Percentiles rank a stretch among this genome's conserved stretches.
These are phyloP conservation scores for Penaeus monodon DNA, from an alignment of 2,888 invertebrate species.

Conservation along the genomic window DNA sequence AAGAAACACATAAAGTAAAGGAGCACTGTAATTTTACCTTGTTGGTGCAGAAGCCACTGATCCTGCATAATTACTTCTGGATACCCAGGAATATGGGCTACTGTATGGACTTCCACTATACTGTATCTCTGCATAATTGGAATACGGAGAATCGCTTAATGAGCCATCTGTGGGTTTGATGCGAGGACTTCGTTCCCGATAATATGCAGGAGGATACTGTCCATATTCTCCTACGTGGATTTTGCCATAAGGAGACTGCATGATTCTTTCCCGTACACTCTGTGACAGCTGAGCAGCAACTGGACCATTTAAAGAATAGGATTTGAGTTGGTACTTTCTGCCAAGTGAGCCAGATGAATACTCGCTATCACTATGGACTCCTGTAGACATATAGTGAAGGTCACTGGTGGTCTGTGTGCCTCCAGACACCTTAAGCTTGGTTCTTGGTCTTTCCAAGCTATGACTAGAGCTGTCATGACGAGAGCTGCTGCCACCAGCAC, in stretches of 20 bases:
- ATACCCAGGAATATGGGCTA: slow-evolving; percentile 87
- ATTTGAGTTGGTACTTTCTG: slow-evolving; percentile 75
- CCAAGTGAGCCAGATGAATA: slow-evolving; percentile 65
- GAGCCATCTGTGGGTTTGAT: slow-evolving; percentile 76
- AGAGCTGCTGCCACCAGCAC: slow-evolving; percentile 24
- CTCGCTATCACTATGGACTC: slow-evolving; percentile 65
- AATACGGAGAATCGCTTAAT: slow-evolving; percentile 77
- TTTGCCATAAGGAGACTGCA: slow-evolving; percentile 75
- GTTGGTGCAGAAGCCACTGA: slow-evolving; percentile 64
- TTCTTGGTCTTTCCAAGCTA: slow-evolving; percentile 66
- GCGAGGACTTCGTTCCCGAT: slow-evolving; percentile 65
- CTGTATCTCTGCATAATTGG: slow-evolving; percentile 67
- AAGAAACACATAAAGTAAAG: not conserved
- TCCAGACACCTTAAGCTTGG: slow-evolving; percentile 84
- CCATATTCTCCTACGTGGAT: slow-evolving; percentile 74
- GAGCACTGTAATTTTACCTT: slow-evolving; percentile 39
- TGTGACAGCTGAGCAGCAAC: slow-evolving; percentile 89
- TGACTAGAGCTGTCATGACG: slow-evolving; percentile 63
- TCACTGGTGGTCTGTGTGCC: slow-evolving; percentile 86
- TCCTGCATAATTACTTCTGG: slow-evolving; percentile 71
- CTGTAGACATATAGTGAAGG: slow-evolving; percentile 64
- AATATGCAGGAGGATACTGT: slow-evolving; percentile 57
- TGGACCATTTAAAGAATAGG: slow-evolving; percentile 86
- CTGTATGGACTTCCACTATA: slow-evolving; percentile 67
- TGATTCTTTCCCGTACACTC: slow-evolving; percentile 84